These are phyloP conservation scores for Didymodactylos carnosus DNA, from an alignment of 2,888 invertebrate genomes.

Conservation along the genomic window DNA sequence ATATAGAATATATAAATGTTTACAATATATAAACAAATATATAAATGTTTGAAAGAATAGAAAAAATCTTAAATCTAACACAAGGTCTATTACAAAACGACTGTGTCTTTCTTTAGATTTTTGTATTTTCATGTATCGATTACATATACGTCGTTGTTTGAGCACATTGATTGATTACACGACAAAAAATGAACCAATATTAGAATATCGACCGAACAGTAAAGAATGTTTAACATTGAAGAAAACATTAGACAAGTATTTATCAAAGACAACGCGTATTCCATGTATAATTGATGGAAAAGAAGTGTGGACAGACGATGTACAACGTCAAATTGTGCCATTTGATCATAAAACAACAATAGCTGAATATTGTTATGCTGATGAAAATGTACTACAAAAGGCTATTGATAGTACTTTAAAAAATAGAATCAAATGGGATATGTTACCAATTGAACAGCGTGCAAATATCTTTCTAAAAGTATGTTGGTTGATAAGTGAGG, in stretches of 20 bases:
- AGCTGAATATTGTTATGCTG: constrained; percentile 78
- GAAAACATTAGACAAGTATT: constrained; percentile 46
- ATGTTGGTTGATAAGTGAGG: no score
- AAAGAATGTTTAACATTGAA: constrained; percentile 55
- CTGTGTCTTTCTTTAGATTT: neutral
- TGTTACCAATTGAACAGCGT: constrained; percentile 56
- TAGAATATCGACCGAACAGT: constrained; percentile 58
- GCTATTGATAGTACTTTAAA: constrained; percentile 61
- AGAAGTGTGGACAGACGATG: constrained; percentile 53
- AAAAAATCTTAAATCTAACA: no score
- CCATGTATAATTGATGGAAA: constrained; percentile 91
- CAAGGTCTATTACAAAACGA: no score
- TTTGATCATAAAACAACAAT: constrained; percentile 68
- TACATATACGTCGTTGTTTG: neutral
- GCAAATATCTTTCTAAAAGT: constrained; percentile 43
- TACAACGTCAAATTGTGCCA: constrained; percentile 61
- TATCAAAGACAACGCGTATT: constrained; percentile 33
- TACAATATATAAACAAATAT: no score
- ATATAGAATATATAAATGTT: no score
- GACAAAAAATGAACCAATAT: constrained; percentile 37
- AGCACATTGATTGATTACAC: constrained; percentile 15
- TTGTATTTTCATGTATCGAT: neutral
- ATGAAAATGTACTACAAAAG: constrained; percentile 54
- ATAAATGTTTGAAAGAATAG: no score
- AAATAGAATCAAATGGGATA: constrained; percentile 70